phyloP scores from a whole-genome alignment of 2,888 invertebrate species.

The Hypsopygia costalis region DNA sequence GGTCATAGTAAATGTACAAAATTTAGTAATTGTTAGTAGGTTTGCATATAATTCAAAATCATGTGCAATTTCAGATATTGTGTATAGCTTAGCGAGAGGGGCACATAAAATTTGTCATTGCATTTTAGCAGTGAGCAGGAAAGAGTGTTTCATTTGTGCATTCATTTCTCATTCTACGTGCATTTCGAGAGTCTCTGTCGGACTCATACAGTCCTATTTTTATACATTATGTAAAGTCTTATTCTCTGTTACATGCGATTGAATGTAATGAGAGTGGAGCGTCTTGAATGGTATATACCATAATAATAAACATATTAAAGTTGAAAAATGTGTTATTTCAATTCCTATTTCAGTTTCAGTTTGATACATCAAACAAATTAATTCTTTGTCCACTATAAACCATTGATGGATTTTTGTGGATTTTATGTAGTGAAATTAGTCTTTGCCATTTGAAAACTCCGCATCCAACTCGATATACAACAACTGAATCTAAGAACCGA shows the following conservation, averaged over 20 bases:
- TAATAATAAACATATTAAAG: constrained; percentile 75
- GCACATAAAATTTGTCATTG: constrained; percentile 68
- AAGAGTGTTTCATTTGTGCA: constrained; percentile 63
- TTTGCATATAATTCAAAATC: constrained; percentile 71
- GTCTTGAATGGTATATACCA: constrained; percentile 69
- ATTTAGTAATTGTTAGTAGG: constrained; percentile 64
- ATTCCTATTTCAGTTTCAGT: too few species aligned
- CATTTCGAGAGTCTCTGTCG: constrained; percentile 67
- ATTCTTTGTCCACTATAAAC: too few species aligned
- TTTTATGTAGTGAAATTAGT: too few species aligned
- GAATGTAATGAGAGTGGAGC: constrained; percentile 70
- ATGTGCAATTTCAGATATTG: constrained; percentile 68
- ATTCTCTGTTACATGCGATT: constrained; percentile 72
- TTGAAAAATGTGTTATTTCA: constrained; percentile 32
- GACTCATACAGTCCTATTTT: constrained; percentile 78
- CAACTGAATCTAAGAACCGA: too few species aligned
- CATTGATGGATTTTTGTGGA: too few species aligned
- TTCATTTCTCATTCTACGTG: constrained; percentile 71
- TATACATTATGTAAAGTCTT: constrained; percentile 78
- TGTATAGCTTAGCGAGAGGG: constrained; percentile 53
- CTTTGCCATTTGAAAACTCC: too few species aligned
- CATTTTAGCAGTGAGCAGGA: constrained; percentile 72
- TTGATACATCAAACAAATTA: too few species aligned
- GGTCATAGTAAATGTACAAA: constrained; percentile 73
- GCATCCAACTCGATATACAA: too few species aligned